These are phyloP conservation scores for Maconellicoccus hirsutus DNA, from an alignment of 1,140 invertebrate genomes.

Conservation along the genomic window DNA sequence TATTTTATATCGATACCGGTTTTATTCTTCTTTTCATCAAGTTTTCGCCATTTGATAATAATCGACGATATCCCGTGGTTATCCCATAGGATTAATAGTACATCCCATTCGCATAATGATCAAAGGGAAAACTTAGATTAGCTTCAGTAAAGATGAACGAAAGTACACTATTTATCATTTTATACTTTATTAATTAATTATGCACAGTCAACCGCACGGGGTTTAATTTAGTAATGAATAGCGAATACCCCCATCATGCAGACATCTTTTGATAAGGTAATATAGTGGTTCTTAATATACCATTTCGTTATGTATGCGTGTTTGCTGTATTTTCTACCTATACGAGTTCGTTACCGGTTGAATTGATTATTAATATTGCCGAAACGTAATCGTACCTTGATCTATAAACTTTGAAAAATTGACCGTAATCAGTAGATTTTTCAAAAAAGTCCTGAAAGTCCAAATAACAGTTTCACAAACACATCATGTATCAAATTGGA, in stretches of 20 bases:
- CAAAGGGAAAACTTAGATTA: constrained; percentile 2
- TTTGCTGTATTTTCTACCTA: too few species aligned
- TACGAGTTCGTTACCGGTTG: too few species aligned
- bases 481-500: too few species aligned
- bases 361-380: too few species aligned
- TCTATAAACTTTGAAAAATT: too few species aligned
- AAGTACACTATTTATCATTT: constrained; percentile 9
- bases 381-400: too few species aligned
- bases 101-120: neutral
- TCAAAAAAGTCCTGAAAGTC: too few species aligned
- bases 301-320: neutral
- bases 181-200: constrained; percentile 10
- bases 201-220: constrained; percentile 1
- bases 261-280: constrained; percentile 4
- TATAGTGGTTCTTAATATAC: neutral
- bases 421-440: too few species aligned
- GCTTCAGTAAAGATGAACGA: neutral
- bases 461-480: too few species aligned
- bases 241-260: neutral
- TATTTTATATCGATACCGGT: neutral
- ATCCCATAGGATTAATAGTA: neutral
- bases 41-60: neutral
- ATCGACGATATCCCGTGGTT: constrained; percentile 7
- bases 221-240: constrained; percentile 6
- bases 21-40: neutral